A percentile compares a stretch with the other conserved stretches of the same genome.
phyloP scores from a whole-genome alignment of 2,888 invertebrate genomes.

The Megaustenia siamemsis region DNA sequence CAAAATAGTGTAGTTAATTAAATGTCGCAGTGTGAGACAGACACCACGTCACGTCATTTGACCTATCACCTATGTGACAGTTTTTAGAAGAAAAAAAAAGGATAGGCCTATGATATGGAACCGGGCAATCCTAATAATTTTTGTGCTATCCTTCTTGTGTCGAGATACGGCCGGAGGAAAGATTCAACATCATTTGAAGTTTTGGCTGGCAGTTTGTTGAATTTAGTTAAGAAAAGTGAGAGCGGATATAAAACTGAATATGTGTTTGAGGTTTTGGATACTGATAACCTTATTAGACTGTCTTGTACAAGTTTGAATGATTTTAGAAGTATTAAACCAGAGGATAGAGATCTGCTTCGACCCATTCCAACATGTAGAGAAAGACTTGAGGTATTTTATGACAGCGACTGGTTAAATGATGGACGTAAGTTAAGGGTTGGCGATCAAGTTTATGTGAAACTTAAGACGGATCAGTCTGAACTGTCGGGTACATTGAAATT shows the following conservation, averaged over 20 bases:
- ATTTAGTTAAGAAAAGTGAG: conserved; percentile 50
- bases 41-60: too few species aligned
- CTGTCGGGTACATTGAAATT: conserved; percentile 67
- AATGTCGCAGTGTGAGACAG: too few species aligned
- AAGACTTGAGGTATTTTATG: conserved; percentile 66
- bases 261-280: conserved; percentile 48
- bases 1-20: too few species aligned
- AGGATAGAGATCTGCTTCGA: conserved; percentile 62
- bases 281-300: conserved; percentile 48
- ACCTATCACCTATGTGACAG: too few species aligned
- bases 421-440: conserved; percentile 64
- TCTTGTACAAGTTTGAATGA: conserved; percentile 58
- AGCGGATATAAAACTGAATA: conserved; percentile 46
- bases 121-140: conserved; percentile 9
- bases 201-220: conserved; percentile 69
- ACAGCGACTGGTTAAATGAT: conserved; percentile 69
- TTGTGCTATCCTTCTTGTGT: conserved; percentile 66
- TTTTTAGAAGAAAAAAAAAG: too few species aligned
- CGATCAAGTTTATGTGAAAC: conserved; percentile 68
- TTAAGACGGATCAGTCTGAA: conserved; percentile 66
- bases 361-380: conserved; percentile 72
- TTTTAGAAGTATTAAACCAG: conserved; percentile 59
- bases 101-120: too few species aligned
- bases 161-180: conserved; percentile 67
- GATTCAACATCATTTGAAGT: conserved; percentile 65